phyloP scores from a whole-genome alignment of 1,140 invertebrate species.

The Drosophila micromelanica region DNA sequence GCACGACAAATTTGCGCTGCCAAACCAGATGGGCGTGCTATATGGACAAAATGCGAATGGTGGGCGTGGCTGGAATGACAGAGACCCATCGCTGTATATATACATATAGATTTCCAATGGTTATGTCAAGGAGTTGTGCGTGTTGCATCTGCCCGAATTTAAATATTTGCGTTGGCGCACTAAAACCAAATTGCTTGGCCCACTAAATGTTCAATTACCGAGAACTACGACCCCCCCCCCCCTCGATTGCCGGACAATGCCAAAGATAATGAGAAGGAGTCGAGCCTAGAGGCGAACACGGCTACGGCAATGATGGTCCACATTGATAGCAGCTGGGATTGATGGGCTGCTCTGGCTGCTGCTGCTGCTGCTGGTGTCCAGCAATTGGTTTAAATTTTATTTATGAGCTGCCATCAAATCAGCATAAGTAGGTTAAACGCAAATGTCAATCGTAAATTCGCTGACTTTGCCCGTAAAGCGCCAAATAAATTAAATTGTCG shows the following conservation, averaged over 20 bases:
- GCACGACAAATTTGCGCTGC: constrained; percentile 74
- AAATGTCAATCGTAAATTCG: constrained; percentile 83
- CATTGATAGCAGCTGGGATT: constrained; percentile 82
- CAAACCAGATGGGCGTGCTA: constrained; percentile 57
- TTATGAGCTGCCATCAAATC: constrained; percentile 83
- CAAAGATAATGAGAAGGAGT: constrained; percentile 30
- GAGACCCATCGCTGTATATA: not conserved
- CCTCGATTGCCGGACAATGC: constrained; percentile 7
- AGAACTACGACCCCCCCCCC: constrained; percentile 16
- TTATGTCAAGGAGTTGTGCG: constrained; percentile 24
- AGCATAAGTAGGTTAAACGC: constrained; percentile 83
- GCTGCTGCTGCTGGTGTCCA: constrained; percentile 49
- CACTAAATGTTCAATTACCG: constrained; percentile 79
- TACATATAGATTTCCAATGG: not conserved
- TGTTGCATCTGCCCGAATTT: constrained; percentile 42
- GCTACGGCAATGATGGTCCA: constrained; percentile 57
- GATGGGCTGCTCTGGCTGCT: constrained; percentile 40
- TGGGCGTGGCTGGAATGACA: constrained; percentile 15
- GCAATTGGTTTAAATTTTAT: constrained; percentile 83
- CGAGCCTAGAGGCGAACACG: constrained; percentile 10
- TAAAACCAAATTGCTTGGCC: constrained; percentile 74
- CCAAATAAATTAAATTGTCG: constrained; percentile 82
- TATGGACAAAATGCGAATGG: constrained; percentile 16
- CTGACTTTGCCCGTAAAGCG: constrained; percentile 68
- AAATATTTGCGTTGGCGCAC: constrained; percentile 72